Evolutionary conservation across 2,888 invertebrate genomes (phyloP).

Genomic region (Stenoptilia bipunctidactyla): DNA sequence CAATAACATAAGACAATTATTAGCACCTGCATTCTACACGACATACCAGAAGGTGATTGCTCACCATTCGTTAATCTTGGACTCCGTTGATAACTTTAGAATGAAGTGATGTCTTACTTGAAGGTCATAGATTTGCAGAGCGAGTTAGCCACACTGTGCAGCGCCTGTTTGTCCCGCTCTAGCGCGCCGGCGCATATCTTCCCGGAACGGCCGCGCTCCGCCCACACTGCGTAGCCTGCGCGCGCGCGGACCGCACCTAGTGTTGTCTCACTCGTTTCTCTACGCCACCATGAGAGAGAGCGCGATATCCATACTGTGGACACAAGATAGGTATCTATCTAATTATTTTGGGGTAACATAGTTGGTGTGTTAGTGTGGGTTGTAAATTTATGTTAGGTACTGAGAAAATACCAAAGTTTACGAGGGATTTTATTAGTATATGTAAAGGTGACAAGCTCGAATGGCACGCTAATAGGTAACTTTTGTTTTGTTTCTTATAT

Average conservation of each 20-base stretch:
- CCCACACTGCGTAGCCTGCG: slow-evolving; percentile 87
- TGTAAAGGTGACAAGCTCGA: too few species aligned
- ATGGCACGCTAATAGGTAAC: too few species aligned
- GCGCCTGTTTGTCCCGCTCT: slow-evolving; percentile 71
- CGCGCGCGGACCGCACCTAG: slow-evolving; percentile 78
- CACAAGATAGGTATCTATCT: too few species aligned
- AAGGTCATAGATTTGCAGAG: slow-evolving; percentile 83
- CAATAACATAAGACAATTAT: too few species aligned
- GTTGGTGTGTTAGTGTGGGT: too few species aligned
- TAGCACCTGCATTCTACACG: background rate
- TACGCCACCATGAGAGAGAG: slow-evolving; percentile 73
- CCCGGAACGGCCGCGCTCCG: slow-evolving; percentile 84
- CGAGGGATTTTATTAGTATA: too few species aligned
- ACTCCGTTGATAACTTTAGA: background rate
- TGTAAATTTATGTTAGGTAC: too few species aligned
- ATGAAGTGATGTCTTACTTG: slow-evolving; percentile 59
- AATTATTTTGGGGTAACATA: too few species aligned
- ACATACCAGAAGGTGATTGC: too few species aligned
- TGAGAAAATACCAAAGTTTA: too few species aligned
- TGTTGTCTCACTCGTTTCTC: slow-evolving; percentile 76
- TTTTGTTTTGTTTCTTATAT: too few species aligned
- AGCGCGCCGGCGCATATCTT: slow-evolving; percentile 87
- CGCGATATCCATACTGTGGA: slow-evolving; percentile 84
- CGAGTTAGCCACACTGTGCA: slow-evolving; percentile 81
- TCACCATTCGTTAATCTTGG: too few species aligned